A percentile compares a stretch with the other conserved stretches of the same genome.
These are phyloP conservation scores for Lepus europaeus DNA, from an alignment of 2,113 vertebrate species.

Conservation along the genomic window DNA sequence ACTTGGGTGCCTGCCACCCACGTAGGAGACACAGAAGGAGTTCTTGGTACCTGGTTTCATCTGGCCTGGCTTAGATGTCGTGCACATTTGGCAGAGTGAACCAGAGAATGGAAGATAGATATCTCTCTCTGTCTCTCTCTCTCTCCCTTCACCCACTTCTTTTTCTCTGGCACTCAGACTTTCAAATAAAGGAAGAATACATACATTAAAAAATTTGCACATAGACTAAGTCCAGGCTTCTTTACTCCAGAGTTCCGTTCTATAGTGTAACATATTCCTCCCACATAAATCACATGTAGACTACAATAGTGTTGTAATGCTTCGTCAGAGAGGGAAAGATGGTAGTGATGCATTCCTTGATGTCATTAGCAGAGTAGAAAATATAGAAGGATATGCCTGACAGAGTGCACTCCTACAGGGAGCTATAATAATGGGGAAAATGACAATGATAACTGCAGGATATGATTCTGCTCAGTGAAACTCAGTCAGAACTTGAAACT, in stretches of 20 bases:
- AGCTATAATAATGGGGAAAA: not conserved
- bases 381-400: not conserved
- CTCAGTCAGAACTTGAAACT: not conserved
- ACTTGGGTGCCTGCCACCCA: too few relatives aligned
- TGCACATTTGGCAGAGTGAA: too few relatives aligned
- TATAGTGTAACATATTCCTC: too few relatives aligned
- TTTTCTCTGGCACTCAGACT: too few relatives aligned
- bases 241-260: not conserved
- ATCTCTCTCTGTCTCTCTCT: too few relatives aligned
- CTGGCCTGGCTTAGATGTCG: too few relatives aligned
- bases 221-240: not conserved
- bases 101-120: too few relatives aligned
- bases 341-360: not conserved
- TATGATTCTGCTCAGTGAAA: not conserved
- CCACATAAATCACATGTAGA: not conserved
- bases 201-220: too few relatives aligned
- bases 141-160: too few relatives aligned
- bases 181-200: too few relatives aligned
- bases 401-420: not conserved
- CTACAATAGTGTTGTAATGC: rapidly evolving
- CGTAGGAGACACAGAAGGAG: too few relatives aligned
- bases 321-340: not conserved
- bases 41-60: too few relatives aligned
- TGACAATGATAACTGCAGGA: not conserved
- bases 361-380: not conserved